Conservation (phyloP, 2,888 invertebrate genomes). For the Aromia moschata region DNA sequence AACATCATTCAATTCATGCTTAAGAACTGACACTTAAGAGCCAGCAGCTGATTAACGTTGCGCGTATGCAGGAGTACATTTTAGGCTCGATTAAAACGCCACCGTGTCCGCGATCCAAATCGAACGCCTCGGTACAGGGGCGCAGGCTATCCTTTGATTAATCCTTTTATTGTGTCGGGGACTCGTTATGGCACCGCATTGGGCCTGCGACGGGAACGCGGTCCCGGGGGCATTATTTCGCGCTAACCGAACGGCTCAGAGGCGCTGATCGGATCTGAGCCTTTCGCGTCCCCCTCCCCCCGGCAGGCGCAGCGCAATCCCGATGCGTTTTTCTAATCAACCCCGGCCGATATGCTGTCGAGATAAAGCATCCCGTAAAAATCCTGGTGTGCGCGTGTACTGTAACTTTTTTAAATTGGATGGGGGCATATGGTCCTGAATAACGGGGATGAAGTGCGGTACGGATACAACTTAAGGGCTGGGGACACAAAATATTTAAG, state of each 20-base stretch:
- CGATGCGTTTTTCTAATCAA: conserved; percentile 25
- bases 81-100: not conserved
- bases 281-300: conserved; percentile 29
- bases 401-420: conserved; percentile 27
- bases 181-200: conserved; percentile 50
- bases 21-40: too few relatives aligned
- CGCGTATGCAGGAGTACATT: too few relatives aligned
- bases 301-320: conserved; percentile 9
- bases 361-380: conserved; percentile 25
- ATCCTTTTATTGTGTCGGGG: conserved; percentile 54
- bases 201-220: conserved; percentile 45
- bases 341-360: conserved; percentile 21
- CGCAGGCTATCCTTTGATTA: conserved; percentile 49
- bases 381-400: conserved; percentile 17
- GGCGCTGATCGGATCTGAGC: conserved; percentile 57
- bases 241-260: conserved; percentile 56
- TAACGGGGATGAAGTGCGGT: too few relatives aligned
- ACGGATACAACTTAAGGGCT: too few relatives aligned
- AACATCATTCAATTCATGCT: too few relatives aligned
- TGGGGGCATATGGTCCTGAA: too few relatives aligned
- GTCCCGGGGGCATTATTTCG: conserved; percentile 62
- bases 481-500: too few relatives aligned
- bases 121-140: conserved; percentile 39
- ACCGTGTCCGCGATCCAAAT: conserved; percentile 39
- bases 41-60: too few relatives aligned